phyloP scores from a whole-genome alignment of 2,113 vertebrate species.

The Rhabdornis inornatus region DNA sequence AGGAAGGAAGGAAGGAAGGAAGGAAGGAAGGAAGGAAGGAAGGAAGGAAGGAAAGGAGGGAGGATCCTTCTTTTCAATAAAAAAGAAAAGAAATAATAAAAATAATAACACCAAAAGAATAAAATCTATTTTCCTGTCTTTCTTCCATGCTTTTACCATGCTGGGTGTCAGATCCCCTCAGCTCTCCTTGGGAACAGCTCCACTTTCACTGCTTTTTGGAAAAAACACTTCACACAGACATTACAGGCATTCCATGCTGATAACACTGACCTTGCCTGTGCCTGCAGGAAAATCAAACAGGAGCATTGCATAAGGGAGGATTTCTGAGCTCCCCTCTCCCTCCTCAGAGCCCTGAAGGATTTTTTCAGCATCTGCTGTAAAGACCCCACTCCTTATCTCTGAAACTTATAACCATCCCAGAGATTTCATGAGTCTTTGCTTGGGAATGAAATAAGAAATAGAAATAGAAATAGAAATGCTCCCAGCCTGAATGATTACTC shows the following conservation, averaged over 20 bases:
- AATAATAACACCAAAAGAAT: neutral
- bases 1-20: too few relatives aligned
- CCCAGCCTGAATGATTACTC: neutral
- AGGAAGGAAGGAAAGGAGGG: too few relatives aligned
- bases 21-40: too few relatives aligned
- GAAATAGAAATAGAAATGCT: neutral
- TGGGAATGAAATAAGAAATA: neutral
- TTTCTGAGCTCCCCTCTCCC: neutral
- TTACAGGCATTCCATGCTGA: neutral
- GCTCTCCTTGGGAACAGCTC: neutral
- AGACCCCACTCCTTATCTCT: neutral
- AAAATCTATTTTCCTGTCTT: neutral
- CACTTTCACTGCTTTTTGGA: neutral
- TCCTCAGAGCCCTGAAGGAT: neutral
- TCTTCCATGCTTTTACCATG: neutral
- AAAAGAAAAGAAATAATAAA: neutral
- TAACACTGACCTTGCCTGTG: neutral
- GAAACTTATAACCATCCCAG: neutral
- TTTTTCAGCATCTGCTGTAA: neutral
- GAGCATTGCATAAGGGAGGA: neutral
- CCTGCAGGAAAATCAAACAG: neutral
- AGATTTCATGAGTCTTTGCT: neutral
- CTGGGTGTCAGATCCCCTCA: neutral
- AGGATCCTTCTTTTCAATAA: neutral
- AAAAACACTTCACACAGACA: neutral